Evolutionary conservation across 2,113 vertebrate genomes (phyloP).

Genomic region (Peucedramus taeniatus): DNA sequence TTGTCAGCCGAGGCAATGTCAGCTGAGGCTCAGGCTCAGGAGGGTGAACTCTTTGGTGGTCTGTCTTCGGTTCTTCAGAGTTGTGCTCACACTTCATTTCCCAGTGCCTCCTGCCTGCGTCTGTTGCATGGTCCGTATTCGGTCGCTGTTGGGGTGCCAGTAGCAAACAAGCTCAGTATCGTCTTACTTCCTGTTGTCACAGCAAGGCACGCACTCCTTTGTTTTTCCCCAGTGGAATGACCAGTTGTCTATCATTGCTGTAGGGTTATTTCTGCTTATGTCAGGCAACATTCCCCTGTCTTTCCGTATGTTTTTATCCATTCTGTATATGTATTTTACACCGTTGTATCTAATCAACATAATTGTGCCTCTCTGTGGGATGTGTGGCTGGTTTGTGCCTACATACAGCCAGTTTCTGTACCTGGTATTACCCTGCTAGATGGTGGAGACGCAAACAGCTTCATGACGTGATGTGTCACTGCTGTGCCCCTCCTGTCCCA

Average conservation of each 20-base stretch:
- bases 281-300: not conserved
- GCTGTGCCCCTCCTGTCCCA: not conserved
- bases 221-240: not conserved
- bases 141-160: rapidly evolving
- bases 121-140: rapidly evolving
- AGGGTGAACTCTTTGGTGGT: not conserved
- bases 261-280: not conserved
- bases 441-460: not conserved
- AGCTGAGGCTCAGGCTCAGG: not conserved
- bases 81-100: rapidly evolving
- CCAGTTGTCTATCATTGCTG: not conserved
- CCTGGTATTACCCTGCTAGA: not conserved
- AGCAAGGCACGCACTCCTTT: not conserved
- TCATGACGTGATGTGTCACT: not conserved
- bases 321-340: rapidly evolving
- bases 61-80: rapidly evolving
- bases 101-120: rapidly evolving
- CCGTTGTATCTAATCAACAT: rapidly evolving
- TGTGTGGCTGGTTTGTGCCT: not conserved
- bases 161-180: not conserved
- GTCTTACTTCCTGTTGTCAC: not conserved
- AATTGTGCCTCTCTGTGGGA: not conserved
- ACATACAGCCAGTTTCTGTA: not conserved
- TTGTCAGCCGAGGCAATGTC: not conserved
- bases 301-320: not conserved